A percentile compares a stretch with the other conserved stretches of the same genome.
Evolutionary conservation across 2,113 vertebrate genomes (phyloP).

Genomic region (Pleuronectes platessa): DNA sequence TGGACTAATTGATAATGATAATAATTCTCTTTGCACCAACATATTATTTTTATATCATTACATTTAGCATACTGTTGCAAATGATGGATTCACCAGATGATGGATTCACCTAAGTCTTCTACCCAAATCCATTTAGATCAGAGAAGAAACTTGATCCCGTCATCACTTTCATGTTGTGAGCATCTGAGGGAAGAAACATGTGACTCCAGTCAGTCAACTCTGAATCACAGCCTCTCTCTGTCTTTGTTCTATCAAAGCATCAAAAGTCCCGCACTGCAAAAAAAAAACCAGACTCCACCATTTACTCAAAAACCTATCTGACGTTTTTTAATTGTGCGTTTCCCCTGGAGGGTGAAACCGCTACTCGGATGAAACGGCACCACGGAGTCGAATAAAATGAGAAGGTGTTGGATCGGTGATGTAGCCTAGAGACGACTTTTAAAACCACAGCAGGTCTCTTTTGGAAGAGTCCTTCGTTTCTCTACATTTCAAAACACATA

Average conservation of each 20-base stretch:
- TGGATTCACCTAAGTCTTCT: not conserved
- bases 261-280: conserved; percentile 39
- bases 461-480: conserved; percentile 82
- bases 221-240: conserved; percentile 60
- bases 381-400: conserved; percentile 39
- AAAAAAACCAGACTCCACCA: conserved; percentile 15
- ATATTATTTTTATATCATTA: too few species aligned
- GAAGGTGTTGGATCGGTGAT: conserved; percentile 48
- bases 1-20: too few species aligned
- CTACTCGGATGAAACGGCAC: conserved; percentile 31
- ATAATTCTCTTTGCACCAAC: too few species aligned
- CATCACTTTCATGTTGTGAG: conserved; percentile 5
- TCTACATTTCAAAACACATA: conserved; percentile 84
- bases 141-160: not conserved
- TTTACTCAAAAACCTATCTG: conserved; percentile 31
- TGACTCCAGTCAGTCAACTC: conserved; percentile 46
- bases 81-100: not conserved
- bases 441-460: conserved; percentile 77
- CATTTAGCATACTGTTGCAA: too few species aligned
- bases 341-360: conserved; percentile 54
- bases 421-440: conserved; percentile 44
- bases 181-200: conserved; percentile 1
- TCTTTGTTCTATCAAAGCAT: conserved; percentile 39
- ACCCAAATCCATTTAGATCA: not conserved
- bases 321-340: conserved; percentile 42